Conservation (phyloP, 2,888 invertebrate genomes). For the Polydrusus pterygomalis region DNA sequence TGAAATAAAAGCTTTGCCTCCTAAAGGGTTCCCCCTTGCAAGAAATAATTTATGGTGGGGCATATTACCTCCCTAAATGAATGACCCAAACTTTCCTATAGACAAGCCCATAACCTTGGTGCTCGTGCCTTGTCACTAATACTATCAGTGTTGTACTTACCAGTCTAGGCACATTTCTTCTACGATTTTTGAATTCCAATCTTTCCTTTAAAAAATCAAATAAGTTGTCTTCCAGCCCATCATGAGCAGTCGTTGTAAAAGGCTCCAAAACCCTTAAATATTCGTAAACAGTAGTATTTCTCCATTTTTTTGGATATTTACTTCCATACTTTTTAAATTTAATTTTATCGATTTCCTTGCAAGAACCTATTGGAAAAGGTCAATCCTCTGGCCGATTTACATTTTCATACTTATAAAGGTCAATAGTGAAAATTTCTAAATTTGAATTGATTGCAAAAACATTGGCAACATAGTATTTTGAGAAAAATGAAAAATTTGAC, state of each 20-base stretch:
- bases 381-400: not conserved
- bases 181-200: not conserved
- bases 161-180: not conserved
- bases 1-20: too few relatives aligned
- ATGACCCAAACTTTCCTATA: too few relatives aligned
- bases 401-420: conserved; percentile 26
- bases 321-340: not conserved
- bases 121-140: too few relatives aligned
- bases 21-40: too few relatives aligned
- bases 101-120: too few relatives aligned
- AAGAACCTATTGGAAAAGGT: conserved; percentile 19
- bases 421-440: conserved; percentile 18
- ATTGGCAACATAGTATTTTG: conserved; percentile 11
- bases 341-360: not conserved
- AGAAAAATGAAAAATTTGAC: conserved; percentile 11
- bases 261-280: not conserved
- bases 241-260: conserved; percentile 1
- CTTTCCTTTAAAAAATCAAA: conserved; percentile 9
- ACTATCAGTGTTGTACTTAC: not conserved
- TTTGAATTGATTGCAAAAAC: conserved; percentile 8
- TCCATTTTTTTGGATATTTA: conserved; percentile 28
- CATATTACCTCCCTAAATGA: too few relatives aligned
- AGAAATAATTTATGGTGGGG: too few relatives aligned
- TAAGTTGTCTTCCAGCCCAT: conserved; percentile 11
- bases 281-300: conserved; percentile 22